Evolutionary conservation across 2,113 vertebrate genomes (phyloP), one percentile per base, ranked within the genome.

Genomic region (Stegastes partitus): DNA sequence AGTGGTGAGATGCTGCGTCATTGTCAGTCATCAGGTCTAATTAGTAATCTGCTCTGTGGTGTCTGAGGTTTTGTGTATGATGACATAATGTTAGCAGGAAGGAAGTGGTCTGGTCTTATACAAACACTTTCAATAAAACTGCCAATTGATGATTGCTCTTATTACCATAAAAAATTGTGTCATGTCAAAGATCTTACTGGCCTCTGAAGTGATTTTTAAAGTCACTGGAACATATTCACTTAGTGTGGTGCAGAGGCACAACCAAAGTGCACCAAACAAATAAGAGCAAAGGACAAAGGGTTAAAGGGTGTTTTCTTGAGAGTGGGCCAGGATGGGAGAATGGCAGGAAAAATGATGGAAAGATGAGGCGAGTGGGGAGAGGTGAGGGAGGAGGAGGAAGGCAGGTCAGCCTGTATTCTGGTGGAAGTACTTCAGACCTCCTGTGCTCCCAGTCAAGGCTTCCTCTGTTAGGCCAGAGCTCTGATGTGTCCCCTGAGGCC

Each of bases 401-500:
- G 5, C 12, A 44, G 61, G 69, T 67, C 79, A 59, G 61, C 16
- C 18, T 84, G 63, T 71, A 62, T 61, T 61, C 61, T 73, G 76
- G 74, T 87, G 71, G 82, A 88, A 83, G 73, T 75, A 69, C 62
- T 65, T 65, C 50, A 90, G 85, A 88, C 82, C 77, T 81, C 76
- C 77, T 82, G 78, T 56, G 83, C 79, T 89, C 70, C 79, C 37
- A 69, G 86, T 93, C 82, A 94, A 93, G 90, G 92, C 78, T 0
- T 74, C 74, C 75, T 90, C 90, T 90, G 90, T 93, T 88, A 39
- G 83, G 28, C 63, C 49, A 58, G 68, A 75, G 63, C 50, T 77
- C 75, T 90, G 90, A 93, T 93, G 88, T 82, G 44, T 88, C 92
- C 89, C 92, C 69, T 16, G 92, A 79, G 91, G 75, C 84, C 37